These are phyloP conservation scores for Rhea americana DNA, from an alignment of 2,113 vertebrate genomes.

Conservation along the genomic window DNA sequence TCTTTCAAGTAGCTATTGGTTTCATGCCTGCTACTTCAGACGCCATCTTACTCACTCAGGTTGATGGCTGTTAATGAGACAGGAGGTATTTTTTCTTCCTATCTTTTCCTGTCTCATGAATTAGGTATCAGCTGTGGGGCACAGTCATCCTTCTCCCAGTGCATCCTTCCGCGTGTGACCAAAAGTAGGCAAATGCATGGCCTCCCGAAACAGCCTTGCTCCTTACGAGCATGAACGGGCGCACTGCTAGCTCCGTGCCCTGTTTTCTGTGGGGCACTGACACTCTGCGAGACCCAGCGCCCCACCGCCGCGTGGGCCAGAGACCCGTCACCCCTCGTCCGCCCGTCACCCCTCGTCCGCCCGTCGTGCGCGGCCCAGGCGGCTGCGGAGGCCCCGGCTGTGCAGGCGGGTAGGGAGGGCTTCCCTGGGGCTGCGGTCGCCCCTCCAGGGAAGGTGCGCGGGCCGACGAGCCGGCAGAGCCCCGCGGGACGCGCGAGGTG, in stretches of 20 bases:
- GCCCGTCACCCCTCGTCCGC: background rate
- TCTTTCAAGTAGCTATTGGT: conserved; percentile 51
- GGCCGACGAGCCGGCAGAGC: background rate
- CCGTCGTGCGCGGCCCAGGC: background rate
- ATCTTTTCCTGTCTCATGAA: background rate
- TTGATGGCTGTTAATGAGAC: conserved; percentile 8
- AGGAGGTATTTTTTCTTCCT: background rate
- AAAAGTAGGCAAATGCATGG: background rate
- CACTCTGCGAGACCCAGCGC: too few relatives aligned
- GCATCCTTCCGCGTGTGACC: background rate
- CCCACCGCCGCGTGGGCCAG: too few relatives aligned
- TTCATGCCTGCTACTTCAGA: conserved; percentile 31
- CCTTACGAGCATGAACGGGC: background rate
- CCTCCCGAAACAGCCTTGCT: background rate
- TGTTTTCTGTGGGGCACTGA: too few relatives aligned
- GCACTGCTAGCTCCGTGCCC: too few relatives aligned
- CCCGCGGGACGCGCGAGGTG: background rate
- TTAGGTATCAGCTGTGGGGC: background rate
- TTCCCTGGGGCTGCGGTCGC: background rate
- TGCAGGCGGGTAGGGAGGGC: too few relatives aligned
- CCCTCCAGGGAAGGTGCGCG: background rate
- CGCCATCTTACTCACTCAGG: conserved; percentile 25
- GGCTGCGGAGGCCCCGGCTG: too few relatives aligned
- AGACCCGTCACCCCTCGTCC: background rate
- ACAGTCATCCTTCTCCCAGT: background rate